These are phyloP conservation scores for Hippocampus abdominalis DNA, from an alignment of 2,113 vertebrate species.

Conservation along the genomic window DNA sequence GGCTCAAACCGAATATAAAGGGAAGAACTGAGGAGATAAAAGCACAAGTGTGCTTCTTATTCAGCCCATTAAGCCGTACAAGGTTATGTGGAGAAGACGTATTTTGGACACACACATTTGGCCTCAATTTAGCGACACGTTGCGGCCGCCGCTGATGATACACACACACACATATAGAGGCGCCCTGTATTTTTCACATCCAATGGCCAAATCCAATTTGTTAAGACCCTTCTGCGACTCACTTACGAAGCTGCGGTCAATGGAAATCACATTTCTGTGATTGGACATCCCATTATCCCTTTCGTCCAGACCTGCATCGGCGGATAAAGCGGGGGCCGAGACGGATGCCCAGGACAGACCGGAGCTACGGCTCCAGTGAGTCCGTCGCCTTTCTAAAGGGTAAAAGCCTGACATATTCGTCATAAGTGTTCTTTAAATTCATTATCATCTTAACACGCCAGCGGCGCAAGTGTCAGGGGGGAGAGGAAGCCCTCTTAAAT, in stretches of 20 bases:
- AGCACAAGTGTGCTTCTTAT: not conserved
- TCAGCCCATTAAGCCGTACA: not conserved
- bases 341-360: constrained; percentile 70
- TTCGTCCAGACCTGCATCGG: constrained; percentile 67
- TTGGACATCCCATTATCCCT: constrained; percentile 83
- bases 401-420: constrained; percentile 80
- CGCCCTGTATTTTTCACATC: constrained; percentile 75
- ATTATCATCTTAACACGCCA: constrained; percentile 77
- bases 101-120: not conserved
- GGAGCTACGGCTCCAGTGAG: constrained; percentile 73
- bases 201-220: constrained; percentile 79
- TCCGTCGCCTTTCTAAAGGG: constrained; percentile 75
- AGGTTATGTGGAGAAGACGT: not conserved
- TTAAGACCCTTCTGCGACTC: constrained; percentile 80
- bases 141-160: constrained; percentile 59
- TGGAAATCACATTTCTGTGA: constrained; percentile 80
- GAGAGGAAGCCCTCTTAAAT: constrained; percentile 69
- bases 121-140: constrained; percentile 31
- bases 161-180: constrained; percentile 53
- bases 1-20: not conserved
- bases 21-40: constrained; percentile 3
- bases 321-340: constrained; percentile 66
- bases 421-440: constrained; percentile 84
- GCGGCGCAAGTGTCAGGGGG: constrained; percentile 72
- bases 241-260: constrained; percentile 75